Evolutionary conservation across 2,888 invertebrate species (phyloP).

Genomic region (Amphipoea lucens): DNA sequence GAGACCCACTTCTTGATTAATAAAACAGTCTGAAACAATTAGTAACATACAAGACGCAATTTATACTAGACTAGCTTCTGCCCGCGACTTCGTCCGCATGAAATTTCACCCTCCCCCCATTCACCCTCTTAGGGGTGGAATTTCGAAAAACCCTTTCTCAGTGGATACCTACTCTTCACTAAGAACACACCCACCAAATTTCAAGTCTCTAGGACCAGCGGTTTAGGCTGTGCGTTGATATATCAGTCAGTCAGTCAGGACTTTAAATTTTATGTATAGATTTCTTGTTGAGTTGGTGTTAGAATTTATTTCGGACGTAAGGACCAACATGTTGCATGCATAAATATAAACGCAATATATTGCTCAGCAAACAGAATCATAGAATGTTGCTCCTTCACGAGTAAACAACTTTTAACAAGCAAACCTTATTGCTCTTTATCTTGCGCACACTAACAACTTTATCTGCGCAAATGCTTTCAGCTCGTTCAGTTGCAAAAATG

Average conservation of each 20-base stretch:
- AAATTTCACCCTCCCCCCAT: too few species aligned
- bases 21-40: constrained; percentile 19
- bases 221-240: too few species aligned
- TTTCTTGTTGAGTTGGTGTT: background rate
- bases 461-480: constrained; percentile 56
- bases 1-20: background rate
- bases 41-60: background rate
- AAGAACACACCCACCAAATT: too few species aligned
- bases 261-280: too few species aligned
- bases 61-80: too few species aligned
- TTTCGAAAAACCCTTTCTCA: too few species aligned
- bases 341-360: background rate
- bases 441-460: constrained; percentile 44
- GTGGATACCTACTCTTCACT: too few species aligned
- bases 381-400: background rate
- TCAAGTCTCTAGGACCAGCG: too few species aligned
- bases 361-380: background rate
- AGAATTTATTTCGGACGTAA: background rate
- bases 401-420: constrained; percentile 43
- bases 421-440: constrained; percentile 43
- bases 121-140: too few species aligned
- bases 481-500: constrained; percentile 58
- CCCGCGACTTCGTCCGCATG: too few species aligned
- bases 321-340: background rate
- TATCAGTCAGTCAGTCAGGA: too few species aligned